Base-by-base conservation (phyloP, 2,888 invertebrate species). In the Aricia artaxerxes region DNA sequence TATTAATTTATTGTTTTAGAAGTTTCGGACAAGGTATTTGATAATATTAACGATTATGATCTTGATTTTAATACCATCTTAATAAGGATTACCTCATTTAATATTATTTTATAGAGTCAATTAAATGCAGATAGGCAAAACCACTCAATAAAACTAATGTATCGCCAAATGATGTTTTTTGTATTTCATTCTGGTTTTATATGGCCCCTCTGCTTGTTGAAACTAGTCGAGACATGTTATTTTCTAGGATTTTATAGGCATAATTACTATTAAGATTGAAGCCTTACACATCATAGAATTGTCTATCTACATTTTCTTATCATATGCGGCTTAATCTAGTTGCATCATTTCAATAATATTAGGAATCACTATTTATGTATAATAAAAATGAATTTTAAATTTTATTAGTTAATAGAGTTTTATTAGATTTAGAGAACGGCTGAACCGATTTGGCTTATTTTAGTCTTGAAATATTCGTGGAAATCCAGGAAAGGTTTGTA, bases 91-190 rank as follows among this genome's bases (percentile, higher is more conserved):
- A 44, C 16, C 44, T 44, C 3, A 44, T 73, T 73, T 44, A 24
- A 44, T 35, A 76, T 76, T 24, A 24, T 24, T 24, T 53, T 53
- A 76, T 53, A 76, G 57, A 35, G 40, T n/a, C 13, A 53, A 53
- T 53, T 76, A 76, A 57, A 13, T 57, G 35, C 38, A 57, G 13
- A 57, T 57, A 16, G 57, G 57, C 76, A 7, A 31, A 76, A 57
- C 76, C 57, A 76, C 31, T 53, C 11, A 13, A 31, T 24, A 31
- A 75, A 49, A 49, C 24, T 9, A 49, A 76, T 57, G 31, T 76
- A 53, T 57, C 35, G 76, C 31, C 76, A 76, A 76, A 53, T 57
- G 24, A 35, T 31, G 13, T 76, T 76, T 76, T 76, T 57, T 53
- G 11, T 31, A 57, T 76, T 76, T 53, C 11, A 76, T 31, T 76